Evolutionary conservation across 1,140 invertebrate genomes (phyloP), one percentile per base, ranked within the genome.

Genomic region (Bombus confusus): DNA sequence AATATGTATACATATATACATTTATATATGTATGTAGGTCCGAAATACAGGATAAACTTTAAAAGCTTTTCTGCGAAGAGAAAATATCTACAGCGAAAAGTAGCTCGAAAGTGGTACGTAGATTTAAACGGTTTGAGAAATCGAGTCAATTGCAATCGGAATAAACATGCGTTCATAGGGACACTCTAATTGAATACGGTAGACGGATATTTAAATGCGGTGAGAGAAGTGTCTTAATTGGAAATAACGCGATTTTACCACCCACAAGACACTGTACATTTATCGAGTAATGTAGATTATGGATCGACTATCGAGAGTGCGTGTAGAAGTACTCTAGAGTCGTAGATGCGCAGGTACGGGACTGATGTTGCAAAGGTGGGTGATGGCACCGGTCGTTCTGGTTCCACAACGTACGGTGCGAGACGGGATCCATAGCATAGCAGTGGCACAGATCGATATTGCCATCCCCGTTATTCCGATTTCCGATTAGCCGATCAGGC

Each of bases 251-350:
- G 87, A 41, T 84, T 89, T 88, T 88, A 85, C 64, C 71, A 81
- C 72, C 82, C 66, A 86, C 80, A 80, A 81, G 76, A 82, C 85
- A 86, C 83, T 71, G 81, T 87, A 89, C 88, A 88, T 88, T 89
- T 82, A 85, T 88, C 80, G 79, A 64, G 83, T 79, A 84, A 91
- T 68, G 86, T 52, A 83, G 89, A 89, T 92, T 90, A 91, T 91
- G 83, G 91, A 92, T 92, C 91, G 91, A 93, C 92, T 93, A 93
- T 92, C 92, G 93, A 94, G 93, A 93, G 90, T 94, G 93, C 93
- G 92, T 94, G 93, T 93, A 89, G 92, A 92, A 91, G 93, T 95
- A 95, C 94, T 95, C 93, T 93, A 93, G 80, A 92, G 90, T 92
- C 92, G 93, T 90, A 92, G 94, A 93, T 85, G 91, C 92, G 88